Base-by-base conservation (phyloP, 1,140 invertebrate species). In the Sinonovacula constricta region DNA sequence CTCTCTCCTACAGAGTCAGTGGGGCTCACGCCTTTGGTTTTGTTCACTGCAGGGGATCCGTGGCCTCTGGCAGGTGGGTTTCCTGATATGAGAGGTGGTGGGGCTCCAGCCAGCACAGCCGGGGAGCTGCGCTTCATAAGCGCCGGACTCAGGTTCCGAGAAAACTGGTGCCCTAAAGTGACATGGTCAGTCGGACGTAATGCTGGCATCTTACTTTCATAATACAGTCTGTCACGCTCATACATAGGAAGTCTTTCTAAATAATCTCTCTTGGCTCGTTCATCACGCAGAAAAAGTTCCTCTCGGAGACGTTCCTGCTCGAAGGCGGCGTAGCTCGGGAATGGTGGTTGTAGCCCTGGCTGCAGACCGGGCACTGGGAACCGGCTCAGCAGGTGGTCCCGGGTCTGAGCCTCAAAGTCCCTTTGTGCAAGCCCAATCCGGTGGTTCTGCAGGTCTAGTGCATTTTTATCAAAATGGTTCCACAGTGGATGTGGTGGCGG, bases 391-490 rank as follows among this genome's bases (percentile, higher is more conserved):
- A 85, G 51, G 2, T 78, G 65, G 28, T 78, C 75, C 76, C 85
- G 71, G 10, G 81, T 66, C 54, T 87, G 80, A 24, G 81, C 54
- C 51, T 87, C 83, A 26, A 80, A 67, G 60, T 83, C 84, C 53
- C 82, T 70, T 76, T 87, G 85, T 33, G 83, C 28, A 15, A 18
- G 24, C 53, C 82, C 82, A 15, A 87, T 31, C 26, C 81, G 66
- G 2, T 84, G 84, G 60, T 74, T 79, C 26, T 82, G 74, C 22
- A 82, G 80, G 15, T 82, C 62, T 22, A 69, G 57, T n/a, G 69
- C 57, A 3, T 81, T 59, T 56, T 87, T 87, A 34, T 87, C 86
- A 81, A 86, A 87, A 15, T 83, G 87, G 54, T 81, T 87, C 87
- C 87, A 88, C 75, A 88, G 34, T 18, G 75, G 63, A 7, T 74